Evolutionary conservation across 2,113 vertebrate species (phyloP).

Genomic region (Macaca nemestrina): DNA sequence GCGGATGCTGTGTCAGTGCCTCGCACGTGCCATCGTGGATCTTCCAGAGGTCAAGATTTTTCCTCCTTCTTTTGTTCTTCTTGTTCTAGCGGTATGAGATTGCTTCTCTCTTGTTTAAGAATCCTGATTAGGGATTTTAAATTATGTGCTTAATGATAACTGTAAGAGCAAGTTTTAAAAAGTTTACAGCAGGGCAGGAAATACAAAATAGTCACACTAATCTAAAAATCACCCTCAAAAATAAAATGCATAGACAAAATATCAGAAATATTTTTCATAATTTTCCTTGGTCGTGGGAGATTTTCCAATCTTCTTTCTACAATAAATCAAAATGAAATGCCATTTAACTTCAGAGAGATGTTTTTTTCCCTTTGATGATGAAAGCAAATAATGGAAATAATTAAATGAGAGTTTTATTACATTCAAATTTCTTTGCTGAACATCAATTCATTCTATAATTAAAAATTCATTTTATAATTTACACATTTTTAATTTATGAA

Average conservation of each 20-base stretch:
- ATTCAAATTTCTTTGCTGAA: background rate
- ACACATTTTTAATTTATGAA: constrained; percentile 17
- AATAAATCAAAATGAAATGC: constrained; percentile 36
- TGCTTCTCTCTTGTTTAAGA: background rate
- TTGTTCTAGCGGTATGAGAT: background rate
- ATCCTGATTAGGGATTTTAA: background rate
- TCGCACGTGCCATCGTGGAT: background rate
- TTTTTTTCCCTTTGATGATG: background rate
- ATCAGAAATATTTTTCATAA: background rate
- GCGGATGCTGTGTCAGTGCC: background rate
- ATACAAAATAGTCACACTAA: background rate
- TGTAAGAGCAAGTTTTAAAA: background rate
- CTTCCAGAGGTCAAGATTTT: background rate
- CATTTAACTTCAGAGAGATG: background rate
- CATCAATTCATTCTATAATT: background rate
- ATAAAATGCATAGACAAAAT: constrained; percentile 15
- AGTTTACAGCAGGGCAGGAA: background rate
- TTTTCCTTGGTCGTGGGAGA: background rate
- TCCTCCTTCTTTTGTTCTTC: background rate
- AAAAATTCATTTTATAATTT: constrained; percentile 21
- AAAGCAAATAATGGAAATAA: constrained; percentile 35
- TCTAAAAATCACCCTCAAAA: background rate
- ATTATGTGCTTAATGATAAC: background rate
- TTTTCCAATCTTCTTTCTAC: constrained; percentile 25
- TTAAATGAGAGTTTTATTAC: background rate